Evolutionary conservation across 2,113 vertebrate genomes (phyloP), one percentile per base, ranked within the genome.

Genomic region (Trochalopteron elliotii): DNA sequence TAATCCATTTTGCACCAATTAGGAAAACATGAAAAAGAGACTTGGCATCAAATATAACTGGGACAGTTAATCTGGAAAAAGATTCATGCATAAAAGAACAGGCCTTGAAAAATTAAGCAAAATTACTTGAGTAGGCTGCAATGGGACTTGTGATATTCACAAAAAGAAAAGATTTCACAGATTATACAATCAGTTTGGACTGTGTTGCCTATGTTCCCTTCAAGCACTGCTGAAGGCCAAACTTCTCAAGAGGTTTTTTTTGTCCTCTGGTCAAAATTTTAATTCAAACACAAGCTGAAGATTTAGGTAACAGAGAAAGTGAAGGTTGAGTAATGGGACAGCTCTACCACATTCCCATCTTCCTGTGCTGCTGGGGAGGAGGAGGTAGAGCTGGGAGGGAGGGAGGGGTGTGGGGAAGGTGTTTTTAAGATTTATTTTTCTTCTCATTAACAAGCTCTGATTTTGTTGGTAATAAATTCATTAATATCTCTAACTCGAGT

Each of bases 1-100:
- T 72, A 87, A 81, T 64, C 57, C 56, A 67, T 94, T 96, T 94
- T 94, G 74, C 72, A 90, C n/a, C 74, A 89, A 78, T 93, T 95
- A 94, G 77, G 81, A 89, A 89, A 94, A 91, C 68, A 95, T 55
- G 63, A 92, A 81, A 79, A 86, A 65, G 68, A 84, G 35, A 83
- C 10, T 7, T 8, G 37, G 24, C 35, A 93, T 92, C 70, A 87
- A 93, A 89, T 72, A 37, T 75, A 93, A 96, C 44, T 72, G 39
- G 69, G 78, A 88, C 27, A 33, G 28, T 93, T 95, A 13, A 72
- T 67, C n/a, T 89, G 21, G 83, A 79, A 74, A 78, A 86, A 84
- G 60, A 65, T 12, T 83, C 57, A 77, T 49, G 20, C 50, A 90
- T 77, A 76, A 83, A 53, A 91, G 65, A 95, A 79, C 17, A 93